Conservation (phyloP, 2,888 invertebrate genomes). For the Heliconius ismenius region DNA sequence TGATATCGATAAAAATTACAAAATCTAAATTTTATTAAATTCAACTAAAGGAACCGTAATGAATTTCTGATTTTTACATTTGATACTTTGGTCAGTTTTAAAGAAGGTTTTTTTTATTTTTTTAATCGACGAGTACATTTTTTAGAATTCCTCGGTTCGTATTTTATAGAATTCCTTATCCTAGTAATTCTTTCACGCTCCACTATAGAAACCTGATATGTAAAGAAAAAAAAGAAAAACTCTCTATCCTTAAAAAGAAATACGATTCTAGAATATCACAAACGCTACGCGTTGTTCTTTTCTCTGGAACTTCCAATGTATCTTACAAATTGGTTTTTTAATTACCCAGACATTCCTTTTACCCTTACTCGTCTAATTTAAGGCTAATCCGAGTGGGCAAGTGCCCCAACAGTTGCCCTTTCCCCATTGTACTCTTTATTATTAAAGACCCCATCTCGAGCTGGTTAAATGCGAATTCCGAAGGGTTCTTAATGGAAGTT, state of each 20-base stretch:
- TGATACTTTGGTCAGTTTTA: too few species aligned
- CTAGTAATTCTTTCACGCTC: neutral
- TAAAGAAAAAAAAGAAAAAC: slow-evolving; percentile 20
- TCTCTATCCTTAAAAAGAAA: slow-evolving; percentile 36
- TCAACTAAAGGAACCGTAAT: too few species aligned
- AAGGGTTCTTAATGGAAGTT: slow-evolving; percentile 40
- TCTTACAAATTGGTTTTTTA: slow-evolving; percentile 69
- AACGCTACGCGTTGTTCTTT: slow-evolving; percentile 41
- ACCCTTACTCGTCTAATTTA: slow-evolving; percentile 60
- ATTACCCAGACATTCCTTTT: slow-evolving; percentile 62
- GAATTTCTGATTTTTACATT: too few species aligned
- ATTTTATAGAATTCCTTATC: neutral
- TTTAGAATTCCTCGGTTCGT: too few species aligned
- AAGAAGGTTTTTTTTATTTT: neutral
- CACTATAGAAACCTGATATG: neutral
- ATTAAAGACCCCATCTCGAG: slow-evolving; percentile 47
- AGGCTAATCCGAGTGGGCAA: slow-evolving; percentile 50
- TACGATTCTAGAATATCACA: slow-evolving; percentile 37
- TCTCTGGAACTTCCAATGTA: slow-evolving; percentile 44
- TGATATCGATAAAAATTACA: too few species aligned
- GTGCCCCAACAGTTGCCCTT: slow-evolving; percentile 49
- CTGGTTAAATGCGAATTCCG: slow-evolving; percentile 41
- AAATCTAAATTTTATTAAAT: too few species aligned
- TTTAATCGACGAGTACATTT: neutral
- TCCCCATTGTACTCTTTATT: slow-evolving; percentile 50